These are phyloP conservation scores for Pagetopsis macropterus DNA, from an alignment of 2,797 vertebrate species.

Conservation along the genomic window DNA sequence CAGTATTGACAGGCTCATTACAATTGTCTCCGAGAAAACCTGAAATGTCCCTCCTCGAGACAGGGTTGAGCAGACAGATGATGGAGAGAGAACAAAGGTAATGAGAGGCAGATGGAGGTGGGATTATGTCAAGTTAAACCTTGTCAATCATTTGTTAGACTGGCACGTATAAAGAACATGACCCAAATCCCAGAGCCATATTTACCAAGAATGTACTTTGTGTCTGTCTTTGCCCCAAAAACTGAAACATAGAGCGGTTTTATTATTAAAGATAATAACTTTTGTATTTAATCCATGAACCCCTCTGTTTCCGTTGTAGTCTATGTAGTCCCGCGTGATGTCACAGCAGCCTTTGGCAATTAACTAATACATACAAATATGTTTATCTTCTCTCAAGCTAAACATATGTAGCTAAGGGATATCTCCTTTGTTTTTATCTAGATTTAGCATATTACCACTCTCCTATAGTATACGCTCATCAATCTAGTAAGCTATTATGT, in stretches of 20 bases:
- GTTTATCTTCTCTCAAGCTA: background rate
- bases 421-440: conserved; percentile 13
- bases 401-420: conserved; percentile 7
- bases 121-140: conserved; percentile 11
- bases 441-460: conserved; percentile 47
- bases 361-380: background rate
- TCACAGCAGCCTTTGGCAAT: background rate
- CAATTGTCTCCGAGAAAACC: conserved; percentile 53
- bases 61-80: conserved; percentile 30
- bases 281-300: too few relatives aligned
- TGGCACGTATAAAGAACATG: conserved; percentile 6
- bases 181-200: background rate
- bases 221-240: background rate
- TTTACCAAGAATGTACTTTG: background rate
- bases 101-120: conserved; percentile 18
- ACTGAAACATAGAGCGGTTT: background rate
- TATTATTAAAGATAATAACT: background rate
- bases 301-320: too few relatives aligned
- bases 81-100: conserved; percentile 20
- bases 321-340: background rate
- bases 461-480: conserved; percentile 26
- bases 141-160: conserved; percentile 17
- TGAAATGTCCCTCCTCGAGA: conserved; percentile 29
- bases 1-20: conserved; percentile 70
- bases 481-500: conserved; percentile 37